Evolutionary conservation across 1,140 invertebrate species (phyloP), one percentile per base, ranked within the genome.

Genomic region (Drosophila pachea): DNA sequence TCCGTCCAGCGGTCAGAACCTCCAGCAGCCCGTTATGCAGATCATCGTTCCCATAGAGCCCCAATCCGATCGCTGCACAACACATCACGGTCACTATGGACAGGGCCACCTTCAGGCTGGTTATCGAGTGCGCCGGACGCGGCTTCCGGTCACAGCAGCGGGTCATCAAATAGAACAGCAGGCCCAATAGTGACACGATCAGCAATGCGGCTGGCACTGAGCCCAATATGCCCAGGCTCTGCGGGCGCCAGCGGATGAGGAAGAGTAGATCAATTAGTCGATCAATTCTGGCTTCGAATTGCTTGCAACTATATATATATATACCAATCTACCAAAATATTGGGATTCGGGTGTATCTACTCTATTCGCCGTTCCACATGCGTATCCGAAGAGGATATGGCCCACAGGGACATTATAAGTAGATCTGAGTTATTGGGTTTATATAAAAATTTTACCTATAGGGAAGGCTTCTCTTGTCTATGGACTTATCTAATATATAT

Each of bases 141-240:
- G 95, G 95, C 89, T 96, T 96, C 77, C 95, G 92, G 91, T 97
- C 97, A 91, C 97, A 98, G 90, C 97, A 98, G 90, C 97, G 93
- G 69, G 96, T 97, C 89, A 97, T 93, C 75, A 98, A 92, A 90
- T 97, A 98, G 73, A 97, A 94, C 74, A 97, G 92, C 68, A 97
- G 92, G 42, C 97, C 93, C 68, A 97, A 91, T 66, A 98, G 91
- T 7, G 97, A 97, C 12, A 98, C 90, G 75, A 98, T 97, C 73
- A 98, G 92, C 93, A 96, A 95, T 7, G 95, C 94, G 55, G 97
- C 96, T 7, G 97, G 97, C 71, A 97, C 93, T 12, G 96, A 97
- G 14, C 94, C 96, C 72, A 98, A 91, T 76, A 98, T 97, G 8
- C 96, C 96, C 84, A 98, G 91, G 77, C 95, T 96, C 96, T 97